These are phyloP conservation scores for Leptothorax acervorum DNA, from an alignment of 2,888 invertebrate species.

Conservation along the genomic window DNA sequence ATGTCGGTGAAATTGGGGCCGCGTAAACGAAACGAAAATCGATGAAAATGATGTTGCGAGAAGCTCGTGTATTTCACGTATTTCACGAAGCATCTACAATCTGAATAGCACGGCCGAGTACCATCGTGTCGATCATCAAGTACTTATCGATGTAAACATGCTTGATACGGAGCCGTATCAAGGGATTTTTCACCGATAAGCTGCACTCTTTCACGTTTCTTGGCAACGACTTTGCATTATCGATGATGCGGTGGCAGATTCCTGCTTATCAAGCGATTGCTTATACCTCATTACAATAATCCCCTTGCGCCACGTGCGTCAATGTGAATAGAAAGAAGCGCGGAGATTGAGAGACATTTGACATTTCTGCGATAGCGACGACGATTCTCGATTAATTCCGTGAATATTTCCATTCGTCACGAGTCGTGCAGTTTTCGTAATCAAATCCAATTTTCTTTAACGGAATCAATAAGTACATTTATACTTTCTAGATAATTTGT, in stretches of 20 bases:
- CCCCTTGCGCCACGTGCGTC: neutral
- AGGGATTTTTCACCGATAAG: conserved; percentile 63
- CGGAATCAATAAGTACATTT: neutral
- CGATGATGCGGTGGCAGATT: conserved; percentile 52
- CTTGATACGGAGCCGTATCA: conserved; percentile 51
- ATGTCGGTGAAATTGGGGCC: conserved; percentile 23
- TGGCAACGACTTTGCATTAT: conserved; percentile 68
- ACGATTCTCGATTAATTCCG: neutral
- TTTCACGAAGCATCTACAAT: conserved; percentile 22
- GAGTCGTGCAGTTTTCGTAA: neutral
- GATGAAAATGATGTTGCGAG: conserved; percentile 24
- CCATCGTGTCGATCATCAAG: conserved; percentile 48
- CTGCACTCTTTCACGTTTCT: conserved; percentile 60
- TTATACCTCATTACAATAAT: conserved; percentile 19
- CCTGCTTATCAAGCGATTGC: conserved; percentile 61
- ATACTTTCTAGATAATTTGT: neutral
- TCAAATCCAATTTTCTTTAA: neutral
- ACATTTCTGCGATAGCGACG: conserved; percentile 15
- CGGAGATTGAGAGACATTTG: conserved; percentile 19
- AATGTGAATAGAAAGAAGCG: neutral
- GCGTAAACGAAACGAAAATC: conserved; percentile 13
- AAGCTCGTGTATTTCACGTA: conserved; percentile 11
- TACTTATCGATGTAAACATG: conserved; percentile 69
- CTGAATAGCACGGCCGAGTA: conserved; percentile 38
- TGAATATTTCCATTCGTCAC: conserved; percentile 6